These are phyloP conservation scores for Sitta europaea DNA, from an alignment of 2,113 vertebrate species.

Conservation along the genomic window DNA sequence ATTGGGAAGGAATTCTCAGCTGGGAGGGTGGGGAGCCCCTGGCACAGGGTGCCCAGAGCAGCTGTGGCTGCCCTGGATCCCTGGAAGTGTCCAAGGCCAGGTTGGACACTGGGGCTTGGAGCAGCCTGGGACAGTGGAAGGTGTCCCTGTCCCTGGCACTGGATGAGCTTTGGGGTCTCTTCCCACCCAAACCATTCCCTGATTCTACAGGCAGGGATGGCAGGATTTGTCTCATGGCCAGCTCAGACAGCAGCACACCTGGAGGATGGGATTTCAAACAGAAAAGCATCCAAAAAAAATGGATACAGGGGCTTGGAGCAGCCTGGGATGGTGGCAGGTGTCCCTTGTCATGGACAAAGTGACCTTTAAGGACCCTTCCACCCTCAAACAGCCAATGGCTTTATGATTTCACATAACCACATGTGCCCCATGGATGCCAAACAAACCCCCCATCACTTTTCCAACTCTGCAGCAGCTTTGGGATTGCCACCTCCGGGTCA, in stretches of 20 bases:
- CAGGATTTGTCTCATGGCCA: too few relatives aligned
- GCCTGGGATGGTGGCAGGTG: fast-evolving
- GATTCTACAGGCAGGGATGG: too few relatives aligned
- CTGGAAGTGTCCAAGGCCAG: neutral
- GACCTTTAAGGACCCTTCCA: neutral
- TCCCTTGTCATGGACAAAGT: neutral
- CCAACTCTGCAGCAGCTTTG: neutral
- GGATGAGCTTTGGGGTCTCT: neutral
- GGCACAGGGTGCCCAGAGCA: fast-evolving
- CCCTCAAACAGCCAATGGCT: neutral
- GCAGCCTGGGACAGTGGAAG: neutral
- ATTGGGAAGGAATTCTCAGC: neutral
- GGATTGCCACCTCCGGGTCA: neutral
- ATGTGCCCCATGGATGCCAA: neutral
- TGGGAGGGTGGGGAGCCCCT: fast-evolving
- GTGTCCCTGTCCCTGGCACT: too few relatives aligned
- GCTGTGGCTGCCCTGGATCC: neutral
- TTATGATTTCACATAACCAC: neutral
- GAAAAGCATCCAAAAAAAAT: too few relatives aligned
- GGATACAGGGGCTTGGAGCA: neutral
- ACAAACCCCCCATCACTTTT: fast-evolving
- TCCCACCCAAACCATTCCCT: too few relatives aligned
- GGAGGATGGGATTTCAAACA: too few relatives aligned
- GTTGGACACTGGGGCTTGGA: fast-evolving
- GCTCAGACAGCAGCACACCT: too few relatives aligned